Evolutionary conservation across 2,113 vertebrate genomes (phyloP), one percentile per base, ranked within the genome.

Genomic region (Oncorhynchus tshawytscha): DNA sequence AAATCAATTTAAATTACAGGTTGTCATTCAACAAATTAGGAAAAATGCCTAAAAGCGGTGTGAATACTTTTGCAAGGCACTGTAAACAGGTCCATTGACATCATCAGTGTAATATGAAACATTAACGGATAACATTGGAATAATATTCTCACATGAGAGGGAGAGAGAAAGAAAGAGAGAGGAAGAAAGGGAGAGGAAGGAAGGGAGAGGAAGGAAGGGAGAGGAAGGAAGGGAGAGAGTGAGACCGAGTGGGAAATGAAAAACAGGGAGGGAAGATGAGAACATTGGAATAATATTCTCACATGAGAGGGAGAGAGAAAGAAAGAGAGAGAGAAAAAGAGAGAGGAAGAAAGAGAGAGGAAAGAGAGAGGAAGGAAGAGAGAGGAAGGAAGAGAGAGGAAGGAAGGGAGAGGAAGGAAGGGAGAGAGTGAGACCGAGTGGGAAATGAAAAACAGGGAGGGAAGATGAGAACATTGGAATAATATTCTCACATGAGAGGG

Each of bases 101-200:
- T 84, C 70, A n/a, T 75, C 89, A 85, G 80, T 27, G 85, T 79
- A 79, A 90, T 88, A 85, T 80, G 75, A 86, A 83, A 80, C 88
- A 73, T 68, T 85, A 90, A 90, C 87, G 81, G 90, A 80, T 51
- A 82, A 81, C 84, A 70, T 72, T 84, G 89, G 15, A 16, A 54
- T 5, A 54, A 4, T 54, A 16, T 54, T 54, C 51, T 88, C 88
- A 65, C 27, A 24, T 34, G 81, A 22, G 34, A 4, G n/a, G 2
- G n/a, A 16, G n/a, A n/a, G 15, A 1, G 51, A 57, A 16, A 11
- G 51, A 16, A 22, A 51, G 22, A 16, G 1, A 16, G 22, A 48
- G 51, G 11, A 31, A 48, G 59, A 15, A 24, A 27, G 7, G 2
- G 51, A 20, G 39, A 70, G 22, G 71, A 31, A 48, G n/a, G n/a